Percentiles rank a stretch among this genome's conserved stretches.
phyloP scores from a whole-genome alignment of 2,797 vertebrate species.

The Halcyon badia region DNA sequence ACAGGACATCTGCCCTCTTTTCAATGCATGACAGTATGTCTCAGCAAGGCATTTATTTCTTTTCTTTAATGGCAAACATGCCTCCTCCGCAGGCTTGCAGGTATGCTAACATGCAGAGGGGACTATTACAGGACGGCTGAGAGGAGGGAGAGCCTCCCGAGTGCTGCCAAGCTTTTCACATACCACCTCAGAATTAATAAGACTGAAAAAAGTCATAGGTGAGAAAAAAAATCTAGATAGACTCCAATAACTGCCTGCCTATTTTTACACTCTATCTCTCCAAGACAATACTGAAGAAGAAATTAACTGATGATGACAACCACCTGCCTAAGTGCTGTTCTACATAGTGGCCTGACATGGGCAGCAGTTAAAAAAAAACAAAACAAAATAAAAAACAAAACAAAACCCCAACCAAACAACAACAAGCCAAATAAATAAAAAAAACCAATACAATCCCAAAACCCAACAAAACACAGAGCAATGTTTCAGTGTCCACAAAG shows the following conservation, averaged over 20 bases:
- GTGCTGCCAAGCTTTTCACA: not conserved
- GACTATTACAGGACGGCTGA: not conserved
- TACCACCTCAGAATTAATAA: not conserved
- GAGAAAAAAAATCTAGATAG: not conserved
- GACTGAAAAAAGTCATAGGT: not conserved
- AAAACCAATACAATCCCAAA: too few species aligned
- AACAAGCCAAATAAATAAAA: too few species aligned
- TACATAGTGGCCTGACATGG: not conserved
- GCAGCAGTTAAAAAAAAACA: not conserved
- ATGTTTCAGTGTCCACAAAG: not conserved
- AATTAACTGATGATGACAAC: not conserved
- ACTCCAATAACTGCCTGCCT: not conserved
- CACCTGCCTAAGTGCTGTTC: not conserved
- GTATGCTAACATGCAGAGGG: not conserved
- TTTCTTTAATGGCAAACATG: not conserved
- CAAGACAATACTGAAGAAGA: not conserved
- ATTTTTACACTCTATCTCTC: not conserved
- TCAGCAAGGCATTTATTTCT: rapidly evolving
- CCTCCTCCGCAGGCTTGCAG: not conserved
- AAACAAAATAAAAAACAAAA: not conserved
- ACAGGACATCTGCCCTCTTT: not conserved
- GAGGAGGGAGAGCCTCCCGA: not conserved
- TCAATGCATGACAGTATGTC: not conserved
- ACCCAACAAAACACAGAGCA: not conserved
- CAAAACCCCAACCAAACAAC: too few species aligned